Evolutionary conservation across 2,113 vertebrate species (phyloP).

Genomic region (Bubo bubo): DNA sequence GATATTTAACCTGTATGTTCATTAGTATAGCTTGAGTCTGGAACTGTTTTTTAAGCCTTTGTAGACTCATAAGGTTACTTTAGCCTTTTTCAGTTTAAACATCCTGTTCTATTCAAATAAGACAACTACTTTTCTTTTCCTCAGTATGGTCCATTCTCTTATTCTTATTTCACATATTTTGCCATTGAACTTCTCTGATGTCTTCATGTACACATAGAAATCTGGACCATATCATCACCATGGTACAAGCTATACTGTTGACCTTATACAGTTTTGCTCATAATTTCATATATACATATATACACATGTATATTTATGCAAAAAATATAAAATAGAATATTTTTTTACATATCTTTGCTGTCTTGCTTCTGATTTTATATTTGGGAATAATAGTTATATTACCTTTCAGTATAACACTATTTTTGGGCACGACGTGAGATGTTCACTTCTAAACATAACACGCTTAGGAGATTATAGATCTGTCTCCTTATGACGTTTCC

Average conservation of each 20-base stretch:
- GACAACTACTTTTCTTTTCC: neutral
- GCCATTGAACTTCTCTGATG: neutral
- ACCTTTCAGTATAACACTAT: neutral
- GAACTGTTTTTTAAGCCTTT: neutral
- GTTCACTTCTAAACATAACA: neutral
- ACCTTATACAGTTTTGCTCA: neutral
- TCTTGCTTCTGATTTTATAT: neutral
- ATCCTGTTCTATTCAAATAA: neutral
- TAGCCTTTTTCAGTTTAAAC: neutral
- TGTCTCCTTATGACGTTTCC: neutral
- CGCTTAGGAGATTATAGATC: neutral
- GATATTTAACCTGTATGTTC: neutral
- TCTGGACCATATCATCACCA: neutral
- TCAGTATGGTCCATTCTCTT: neutral
- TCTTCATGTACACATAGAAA: neutral
- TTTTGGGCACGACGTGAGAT: neutral
- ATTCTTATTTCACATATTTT: neutral
- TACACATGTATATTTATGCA: neutral
- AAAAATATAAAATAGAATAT: neutral
- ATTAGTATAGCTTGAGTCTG: neutral
- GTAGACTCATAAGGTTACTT: neutral
- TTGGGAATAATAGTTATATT: neutral
- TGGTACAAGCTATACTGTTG: neutral
- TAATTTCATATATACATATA: neutral
- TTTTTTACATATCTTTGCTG: neutral